Evolutionary conservation across 2,113 vertebrate genomes (phyloP).

Genomic region (Athene noctua): DNA sequence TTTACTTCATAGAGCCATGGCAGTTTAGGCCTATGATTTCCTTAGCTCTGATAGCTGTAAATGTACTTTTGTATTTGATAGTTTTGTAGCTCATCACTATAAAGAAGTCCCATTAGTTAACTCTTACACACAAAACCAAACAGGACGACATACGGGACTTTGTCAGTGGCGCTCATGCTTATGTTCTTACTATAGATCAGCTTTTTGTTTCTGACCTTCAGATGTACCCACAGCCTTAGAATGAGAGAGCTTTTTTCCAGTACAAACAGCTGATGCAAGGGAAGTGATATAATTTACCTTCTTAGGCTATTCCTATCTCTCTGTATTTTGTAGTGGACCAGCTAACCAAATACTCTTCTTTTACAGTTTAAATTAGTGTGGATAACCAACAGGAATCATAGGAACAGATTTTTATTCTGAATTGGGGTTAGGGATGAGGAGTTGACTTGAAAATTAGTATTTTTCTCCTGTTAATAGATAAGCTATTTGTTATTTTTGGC

Average conservation of each 20-base stretch:
- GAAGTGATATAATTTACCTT: neutral
- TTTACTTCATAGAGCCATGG: neutral
- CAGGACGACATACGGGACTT: neutral
- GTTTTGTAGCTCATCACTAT: neutral
- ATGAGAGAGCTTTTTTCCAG: neutral
- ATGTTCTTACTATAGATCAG: neutral
- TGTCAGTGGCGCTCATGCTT: neutral
- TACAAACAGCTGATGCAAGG: neutral
- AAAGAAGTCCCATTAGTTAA: neutral
- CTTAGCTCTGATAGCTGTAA: neutral
- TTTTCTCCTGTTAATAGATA: neutral
- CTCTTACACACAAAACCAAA: neutral
- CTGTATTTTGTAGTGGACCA: neutral
- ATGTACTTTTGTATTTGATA: neutral
- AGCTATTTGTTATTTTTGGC: neutral
- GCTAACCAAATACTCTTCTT: neutral
- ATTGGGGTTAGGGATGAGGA: neutral
- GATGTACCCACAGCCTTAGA: neutral
- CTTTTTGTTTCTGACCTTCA: neutral
- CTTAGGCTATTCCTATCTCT: neutral
- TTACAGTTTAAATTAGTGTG: neutral
- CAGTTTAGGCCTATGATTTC: neutral
- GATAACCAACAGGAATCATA: neutral
- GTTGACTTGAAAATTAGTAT: neutral
- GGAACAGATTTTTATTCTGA: neutral